phyloP scores from a whole-genome alignment of 2,113 vertebrate genomes.

The Empidonax traillii region DNA sequence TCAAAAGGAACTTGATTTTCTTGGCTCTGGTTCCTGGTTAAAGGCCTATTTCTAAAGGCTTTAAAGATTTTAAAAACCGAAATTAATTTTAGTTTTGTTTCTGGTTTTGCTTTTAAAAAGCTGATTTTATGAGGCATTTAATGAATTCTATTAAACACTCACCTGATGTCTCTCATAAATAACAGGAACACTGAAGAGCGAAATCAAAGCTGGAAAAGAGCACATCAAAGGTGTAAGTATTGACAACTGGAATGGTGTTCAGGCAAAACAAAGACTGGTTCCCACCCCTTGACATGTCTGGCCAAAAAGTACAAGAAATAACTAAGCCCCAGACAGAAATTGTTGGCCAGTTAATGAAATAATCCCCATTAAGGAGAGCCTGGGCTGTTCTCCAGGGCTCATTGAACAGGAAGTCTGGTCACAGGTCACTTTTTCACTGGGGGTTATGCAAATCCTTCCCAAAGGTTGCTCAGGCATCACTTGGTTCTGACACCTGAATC shows the following conservation, averaged over 20 bases:
- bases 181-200: conserved; percentile 90
- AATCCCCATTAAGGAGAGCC: background rate
- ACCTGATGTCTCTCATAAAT: conserved; percentile 98
- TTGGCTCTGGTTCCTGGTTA: background rate
- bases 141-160: background rate
- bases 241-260: background rate
- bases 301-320: background rate
- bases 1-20: background rate
- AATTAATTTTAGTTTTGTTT: background rate
- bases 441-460: background rate
- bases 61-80: background rate
- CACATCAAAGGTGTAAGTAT: background rate
- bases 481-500: background rate
- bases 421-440: background rate
- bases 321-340: background rate
- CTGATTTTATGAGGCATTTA: background rate
- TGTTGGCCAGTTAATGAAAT: background rate
- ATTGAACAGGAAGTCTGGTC: background rate
- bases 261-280: background rate
- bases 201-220: conserved; percentile 83
- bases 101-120: background rate
- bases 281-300: background rate
- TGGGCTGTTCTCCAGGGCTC: background rate
- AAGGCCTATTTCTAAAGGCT: background rate
- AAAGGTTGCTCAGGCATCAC: background rate